Evolutionary conservation across 2,113 vertebrate genomes (phyloP).

Genomic region (Dascyllus trimaculatus): DNA sequence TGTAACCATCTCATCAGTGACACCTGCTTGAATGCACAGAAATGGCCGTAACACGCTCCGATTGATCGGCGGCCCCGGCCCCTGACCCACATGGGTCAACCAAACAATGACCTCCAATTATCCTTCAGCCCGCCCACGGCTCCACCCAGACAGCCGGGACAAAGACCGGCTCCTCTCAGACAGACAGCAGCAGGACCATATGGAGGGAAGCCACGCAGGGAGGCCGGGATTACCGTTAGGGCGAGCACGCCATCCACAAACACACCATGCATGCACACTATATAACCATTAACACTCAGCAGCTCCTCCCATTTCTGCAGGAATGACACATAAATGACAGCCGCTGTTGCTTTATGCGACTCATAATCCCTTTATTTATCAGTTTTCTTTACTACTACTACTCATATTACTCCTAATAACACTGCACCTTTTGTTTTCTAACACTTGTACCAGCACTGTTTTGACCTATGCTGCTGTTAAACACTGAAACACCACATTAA

Average conservation of each 20-base stretch:
- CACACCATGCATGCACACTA: background rate
- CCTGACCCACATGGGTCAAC: slow-evolving; percentile 76
- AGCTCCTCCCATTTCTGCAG: too few species aligned
- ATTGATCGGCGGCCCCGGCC: slow-evolving; percentile 49
- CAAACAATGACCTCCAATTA: slow-evolving; percentile 78
- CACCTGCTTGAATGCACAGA: slow-evolving; percentile 65
- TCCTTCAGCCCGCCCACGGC: slow-evolving; percentile 51
- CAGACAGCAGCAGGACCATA: slow-evolving; percentile 73
- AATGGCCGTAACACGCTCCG: slow-evolving; percentile 14
- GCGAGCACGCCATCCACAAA: background rate
- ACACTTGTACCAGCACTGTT: too few species aligned
- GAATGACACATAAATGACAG: too few species aligned
- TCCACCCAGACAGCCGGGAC: slow-evolving; percentile 72
- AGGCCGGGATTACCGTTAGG: slow-evolving; percentile 69
- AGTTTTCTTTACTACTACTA: too few species aligned
- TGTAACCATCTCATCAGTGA: slow-evolving; percentile 44
- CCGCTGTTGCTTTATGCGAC: too few species aligned
- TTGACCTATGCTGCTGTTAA: too few species aligned
- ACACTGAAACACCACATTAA: too few species aligned
- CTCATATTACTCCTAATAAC: too few species aligned
- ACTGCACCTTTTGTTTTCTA: too few species aligned
- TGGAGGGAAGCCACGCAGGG: slow-evolving; percentile 46
- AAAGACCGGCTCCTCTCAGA: slow-evolving; percentile 73
- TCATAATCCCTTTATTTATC: too few species aligned
- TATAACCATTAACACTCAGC: too few species aligned